Conservation (phyloP, 2,888 invertebrate genomes). For the Parasteatoda lunata region DNA sequence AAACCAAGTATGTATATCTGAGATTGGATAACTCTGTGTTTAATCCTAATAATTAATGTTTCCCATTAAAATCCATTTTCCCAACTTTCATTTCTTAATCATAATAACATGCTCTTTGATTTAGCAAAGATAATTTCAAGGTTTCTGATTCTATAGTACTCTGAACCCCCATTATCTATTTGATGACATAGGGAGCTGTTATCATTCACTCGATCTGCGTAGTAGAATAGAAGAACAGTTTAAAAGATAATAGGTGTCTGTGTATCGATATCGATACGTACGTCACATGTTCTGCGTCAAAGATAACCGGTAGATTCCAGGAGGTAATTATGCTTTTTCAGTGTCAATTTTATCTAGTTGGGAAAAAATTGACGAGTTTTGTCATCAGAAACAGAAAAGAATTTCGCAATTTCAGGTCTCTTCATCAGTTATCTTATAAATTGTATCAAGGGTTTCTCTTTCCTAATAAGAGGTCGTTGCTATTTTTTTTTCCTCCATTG, state of each 20-base stretch:
- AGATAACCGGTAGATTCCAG: background rate
- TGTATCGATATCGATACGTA: background rate
- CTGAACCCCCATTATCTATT: background rate
- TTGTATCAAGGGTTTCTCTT: background rate
- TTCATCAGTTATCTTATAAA: background rate
- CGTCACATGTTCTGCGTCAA: background rate
- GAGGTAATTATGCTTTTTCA: background rate
- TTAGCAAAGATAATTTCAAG: no score
- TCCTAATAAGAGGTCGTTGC: background rate
- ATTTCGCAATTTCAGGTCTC: background rate
- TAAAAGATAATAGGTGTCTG: background rate
- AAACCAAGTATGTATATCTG: no score
- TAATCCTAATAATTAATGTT: no score
- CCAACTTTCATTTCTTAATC: no score
- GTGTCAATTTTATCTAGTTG: background rate
- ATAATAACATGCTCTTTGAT: no score
- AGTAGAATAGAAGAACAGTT: background rate
- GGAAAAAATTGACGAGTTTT: background rate
- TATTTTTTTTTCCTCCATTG: background rate
- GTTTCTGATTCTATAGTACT: no score
- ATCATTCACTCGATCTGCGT: slow-evolving; percentile 1
- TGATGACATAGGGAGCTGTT: background rate
- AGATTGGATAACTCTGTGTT: no score
- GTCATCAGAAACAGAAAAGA: background rate
- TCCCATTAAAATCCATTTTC: no score